Base-by-base conservation (phyloP, 2,797 vertebrate genomes). In the Cyclopterus lumpus region DNA sequence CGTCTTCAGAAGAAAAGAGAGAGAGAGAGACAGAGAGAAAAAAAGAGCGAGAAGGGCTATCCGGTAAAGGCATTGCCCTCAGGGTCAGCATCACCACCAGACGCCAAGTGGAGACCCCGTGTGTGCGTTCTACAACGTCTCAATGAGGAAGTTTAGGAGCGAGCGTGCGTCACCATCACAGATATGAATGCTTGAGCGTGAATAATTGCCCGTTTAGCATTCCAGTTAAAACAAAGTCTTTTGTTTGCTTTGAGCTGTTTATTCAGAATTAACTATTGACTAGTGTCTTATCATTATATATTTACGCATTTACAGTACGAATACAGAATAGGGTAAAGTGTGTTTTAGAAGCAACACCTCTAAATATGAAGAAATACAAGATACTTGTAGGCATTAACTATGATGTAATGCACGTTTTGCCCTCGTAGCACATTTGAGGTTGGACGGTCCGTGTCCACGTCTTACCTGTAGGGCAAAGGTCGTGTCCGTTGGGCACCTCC, bases 401-500 rank as follows among this genome's bases (percentile, higher is more conserved):
- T 49, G 34, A 26, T 7, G 44, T 3, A 68, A 34, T 22, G 0
- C 42, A 30, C n/a, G 7, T 24, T 55, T 49, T 30, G 42, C 3
- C n/a, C 14, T 46, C 1, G 3, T 12, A 15, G 0, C 9, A 9
- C 6, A 30, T 70, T 63, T 22, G 14, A 60, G 10, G 30, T 66
- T 3, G 32, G 14, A 22, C 26, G 14, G 6, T 53, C 3, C n/a
- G 22, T 24, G 6, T 75, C 1, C 16, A 9, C 63, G 30, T 79
- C 96, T 92, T 96, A 99, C 97, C 97, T 51, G 95, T 93, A 26
- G 92, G 82, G 49, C 83, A 95, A 86, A 95, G 89, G 72, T 98
- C 96, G 1, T 95, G 94, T 58, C 97, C 96, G 0, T 96, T 97
- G 58, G 98, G 98, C 8, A 99, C 98, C 92, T 99, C 98, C 91